A percentile compares a stretch with the other conserved stretches of the same genome.
These are phyloP conservation scores for Lasioglossum marginatum DNA, from an alignment of 2,888 invertebrate species.

Conservation along the genomic window DNA sequence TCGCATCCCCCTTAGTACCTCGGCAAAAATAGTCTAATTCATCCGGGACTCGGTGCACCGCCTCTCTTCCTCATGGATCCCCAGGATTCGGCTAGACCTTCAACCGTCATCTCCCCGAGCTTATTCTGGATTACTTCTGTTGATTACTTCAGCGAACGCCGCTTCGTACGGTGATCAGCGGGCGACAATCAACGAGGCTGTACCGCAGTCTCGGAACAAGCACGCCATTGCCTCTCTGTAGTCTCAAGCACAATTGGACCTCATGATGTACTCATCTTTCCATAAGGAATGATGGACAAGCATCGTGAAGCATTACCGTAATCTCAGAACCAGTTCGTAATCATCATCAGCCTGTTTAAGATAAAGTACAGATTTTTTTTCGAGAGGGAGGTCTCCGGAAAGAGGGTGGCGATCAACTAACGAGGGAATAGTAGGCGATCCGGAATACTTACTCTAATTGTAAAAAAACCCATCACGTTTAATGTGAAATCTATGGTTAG, in stretches of 20 bases:
- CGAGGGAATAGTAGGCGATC: not conserved
- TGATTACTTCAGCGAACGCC: not conserved
- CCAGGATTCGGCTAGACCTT: not conserved
- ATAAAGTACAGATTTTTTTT: no score
- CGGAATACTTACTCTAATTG: not conserved
- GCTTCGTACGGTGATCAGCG: no score
- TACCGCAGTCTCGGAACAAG: not conserved
- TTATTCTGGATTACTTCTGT: not conserved
- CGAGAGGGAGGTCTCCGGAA: no score
- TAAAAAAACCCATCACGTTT: not conserved
- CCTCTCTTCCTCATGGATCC: no score
- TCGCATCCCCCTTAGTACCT: not conserved
- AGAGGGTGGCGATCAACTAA: not conserved
- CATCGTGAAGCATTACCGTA: no score
- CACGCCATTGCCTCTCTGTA: no score
- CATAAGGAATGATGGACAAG: no score
- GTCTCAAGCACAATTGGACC: no score
- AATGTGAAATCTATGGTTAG: not conserved
- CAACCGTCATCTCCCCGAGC: not conserved
- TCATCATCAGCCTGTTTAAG: no score
- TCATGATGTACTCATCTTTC: no score
- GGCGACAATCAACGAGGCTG: not conserved
- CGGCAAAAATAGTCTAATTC: not conserved
- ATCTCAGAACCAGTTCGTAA: no score
- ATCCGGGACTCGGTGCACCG: not conserved